Conservation (phyloP, 1,140 invertebrate species). For the Aphelenchoides besseyi region DNA sequence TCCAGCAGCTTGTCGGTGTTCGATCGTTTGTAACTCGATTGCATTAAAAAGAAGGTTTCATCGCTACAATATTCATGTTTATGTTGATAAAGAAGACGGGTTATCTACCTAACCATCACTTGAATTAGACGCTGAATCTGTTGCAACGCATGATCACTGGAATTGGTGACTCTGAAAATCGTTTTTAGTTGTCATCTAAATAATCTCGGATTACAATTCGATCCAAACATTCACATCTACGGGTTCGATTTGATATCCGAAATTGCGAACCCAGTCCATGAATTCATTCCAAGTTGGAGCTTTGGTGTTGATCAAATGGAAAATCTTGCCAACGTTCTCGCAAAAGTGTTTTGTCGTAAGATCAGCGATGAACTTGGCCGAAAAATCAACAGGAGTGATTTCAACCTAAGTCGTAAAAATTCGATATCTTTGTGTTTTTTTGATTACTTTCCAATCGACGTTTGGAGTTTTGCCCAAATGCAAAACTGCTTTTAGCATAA, state of each 20-base stretch:
- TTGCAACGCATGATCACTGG: constrained; percentile 35
- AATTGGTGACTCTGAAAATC: constrained; percentile 35
- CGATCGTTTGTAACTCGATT: constrained; percentile 42
- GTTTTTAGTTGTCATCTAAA: no score
- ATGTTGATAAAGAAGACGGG: constrained; percentile 10
- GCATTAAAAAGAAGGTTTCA: constrained; percentile 38
- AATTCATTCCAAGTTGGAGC: constrained; percentile 43
- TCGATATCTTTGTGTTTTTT: constrained; percentile 1
- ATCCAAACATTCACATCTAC: constrained; percentile 37
- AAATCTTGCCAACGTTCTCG: constrained; percentile 64
- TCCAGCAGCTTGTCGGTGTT: constrained; percentile 53
- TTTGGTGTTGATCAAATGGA: constrained; percentile 63
- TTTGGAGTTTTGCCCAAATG: constrained; percentile 63
- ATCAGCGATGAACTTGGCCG: constrained; percentile 63
- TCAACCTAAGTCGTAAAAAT: constrained; percentile 64
- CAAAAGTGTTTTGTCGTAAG: constrained; percentile 62
- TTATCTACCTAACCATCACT: constrained; percentile 41
- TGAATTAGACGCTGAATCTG: constrained; percentile 55
- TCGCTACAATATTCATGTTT: constrained; percentile 37
- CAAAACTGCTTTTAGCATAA: constrained; percentile 65
- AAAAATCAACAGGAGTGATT: constrained; percentile 67
- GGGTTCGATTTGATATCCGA: constrained; percentile 45
- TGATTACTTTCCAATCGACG: constrained; percentile 63
- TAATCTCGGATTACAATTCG: constrained; percentile 40
- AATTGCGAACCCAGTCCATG: constrained; percentile 47